Conservation (phyloP, 2,113 vertebrate genomes). For the Bos javanicus region DNA sequence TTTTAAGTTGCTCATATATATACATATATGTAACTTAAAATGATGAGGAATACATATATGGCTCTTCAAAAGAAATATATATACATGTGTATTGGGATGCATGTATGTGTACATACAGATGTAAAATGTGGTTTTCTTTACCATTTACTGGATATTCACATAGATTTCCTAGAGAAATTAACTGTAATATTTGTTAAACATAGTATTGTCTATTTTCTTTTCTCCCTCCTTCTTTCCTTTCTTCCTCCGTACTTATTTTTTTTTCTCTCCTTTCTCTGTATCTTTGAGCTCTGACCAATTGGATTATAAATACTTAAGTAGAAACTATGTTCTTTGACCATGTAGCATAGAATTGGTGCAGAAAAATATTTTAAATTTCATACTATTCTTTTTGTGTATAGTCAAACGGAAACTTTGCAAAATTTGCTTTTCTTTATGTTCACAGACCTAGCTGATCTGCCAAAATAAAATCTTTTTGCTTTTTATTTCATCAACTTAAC, state of each 20-base stretch:
- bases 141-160: not conserved
- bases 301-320: not conserved
- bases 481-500: not conserved
- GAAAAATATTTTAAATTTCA: not conserved
- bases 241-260: not conserved
- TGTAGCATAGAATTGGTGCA: not conserved
- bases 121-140: not conserved
- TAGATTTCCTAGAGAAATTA: not conserved
- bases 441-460: not conserved
- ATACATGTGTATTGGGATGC: not conserved
- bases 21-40: not conserved
- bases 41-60: not conserved
- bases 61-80: not conserved
- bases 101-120: too few relatives aligned
- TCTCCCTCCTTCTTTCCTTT: not conserved
- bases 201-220: not conserved
- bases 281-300: not conserved
- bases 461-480: constrained; percentile 31
- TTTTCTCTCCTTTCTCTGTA: not conserved
- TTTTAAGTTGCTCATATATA: not conserved
- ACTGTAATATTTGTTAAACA: not conserved
- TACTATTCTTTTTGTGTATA: not conserved
- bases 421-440: not conserved
- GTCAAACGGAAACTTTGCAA: not conserved
- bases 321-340: not conserved